Evolutionary conservation across 2,113 vertebrate genomes (phyloP).

Genomic region (Zapus hudsonius): DNA sequence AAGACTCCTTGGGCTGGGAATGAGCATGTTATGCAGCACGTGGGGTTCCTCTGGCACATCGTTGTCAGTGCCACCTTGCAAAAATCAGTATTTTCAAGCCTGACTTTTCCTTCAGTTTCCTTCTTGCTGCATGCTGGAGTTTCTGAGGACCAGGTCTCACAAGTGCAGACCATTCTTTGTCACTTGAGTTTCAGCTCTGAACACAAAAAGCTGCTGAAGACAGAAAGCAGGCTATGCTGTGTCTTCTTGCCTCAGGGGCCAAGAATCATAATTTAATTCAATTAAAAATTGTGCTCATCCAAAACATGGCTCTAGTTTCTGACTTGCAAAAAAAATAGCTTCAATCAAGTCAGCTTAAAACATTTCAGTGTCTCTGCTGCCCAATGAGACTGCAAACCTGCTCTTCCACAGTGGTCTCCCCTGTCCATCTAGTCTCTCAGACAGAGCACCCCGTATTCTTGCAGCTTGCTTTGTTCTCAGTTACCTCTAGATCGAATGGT

Average conservation of each 20-base stretch:
- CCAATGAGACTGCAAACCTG: neutral
- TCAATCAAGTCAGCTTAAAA: constrained; percentile 42
- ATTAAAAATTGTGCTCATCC: constrained; percentile 39
- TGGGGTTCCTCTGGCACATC: constrained; percentile 29
- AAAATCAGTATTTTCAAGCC: constrained; percentile 37
- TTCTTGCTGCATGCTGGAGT: constrained; percentile 32
- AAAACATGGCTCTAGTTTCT: neutral
- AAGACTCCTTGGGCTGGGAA: constrained; percentile 51
- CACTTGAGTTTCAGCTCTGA: neutral
- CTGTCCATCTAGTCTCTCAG: neutral
- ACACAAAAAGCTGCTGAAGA: neutral
- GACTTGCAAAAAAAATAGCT: neutral
- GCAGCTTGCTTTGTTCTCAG: neutral
- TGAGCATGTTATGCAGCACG: constrained; percentile 27
- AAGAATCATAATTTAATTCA: constrained; percentile 32
- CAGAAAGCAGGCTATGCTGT: constrained; percentile 1
- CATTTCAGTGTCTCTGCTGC: neutral
- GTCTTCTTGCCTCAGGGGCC: neutral
- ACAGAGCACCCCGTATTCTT: neutral
- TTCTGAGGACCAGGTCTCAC: neutral
- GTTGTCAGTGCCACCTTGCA: constrained; percentile 39
- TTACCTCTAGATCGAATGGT: neutral
- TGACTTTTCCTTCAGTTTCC: constrained; percentile 44
- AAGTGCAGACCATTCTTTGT: constrained; percentile 20
- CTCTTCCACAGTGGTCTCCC: neutral